Base-by-base conservation (phyloP, 2,113 vertebrate species). In the Brachirus orientalis region DNA sequence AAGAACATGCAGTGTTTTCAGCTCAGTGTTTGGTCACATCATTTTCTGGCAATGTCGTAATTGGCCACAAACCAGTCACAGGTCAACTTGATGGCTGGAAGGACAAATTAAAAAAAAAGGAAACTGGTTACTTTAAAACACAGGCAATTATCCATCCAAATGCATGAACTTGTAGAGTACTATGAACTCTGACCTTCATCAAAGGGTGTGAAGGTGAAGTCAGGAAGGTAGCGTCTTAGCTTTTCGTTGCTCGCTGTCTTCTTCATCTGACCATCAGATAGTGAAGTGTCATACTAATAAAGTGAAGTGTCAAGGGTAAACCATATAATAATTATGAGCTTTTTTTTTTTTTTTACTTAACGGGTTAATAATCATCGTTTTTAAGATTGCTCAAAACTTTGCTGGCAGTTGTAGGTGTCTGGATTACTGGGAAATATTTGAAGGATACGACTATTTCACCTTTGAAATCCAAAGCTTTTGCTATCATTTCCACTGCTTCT, bases 231-330 rank as follows among this genome's bases (percentile, higher is more conserved):
- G 37, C 35, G 41, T 45, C 88, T 90, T 11, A 97, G 90, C 84
- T 97, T 98, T 72, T 75, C 44, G 0, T 95, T 98, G 82, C 93
- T 97, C 79, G 96, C 95, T 0, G 96, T 97, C 89, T 97, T 97
- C 92, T 95, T 97, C 80, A 95, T 93, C 85, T 97, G 96, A 6
- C 96, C 96, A 0, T 98, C 96, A 0, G 95, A 92, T 77, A 94
- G 93, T 20, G 75, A 92, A 8, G 83, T 84, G 69, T 97, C 96
- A 71, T 93, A 97, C 96, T 98, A 89, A n/a, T n/a, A n/a, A 70
- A 36, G 41, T 9, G 17, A 7, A 2, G 20, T 0, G 93, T 95
- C 86, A 96, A 94, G 91, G 90, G 0, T 1, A 13, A 35, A 33
- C 8, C 10, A 35, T 13, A 33, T 33, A 1, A 17, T 20, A n/a